phyloP scores from a whole-genome alignment of 2,113 vertebrate species.

The Fulmarus glacialis region DNA sequence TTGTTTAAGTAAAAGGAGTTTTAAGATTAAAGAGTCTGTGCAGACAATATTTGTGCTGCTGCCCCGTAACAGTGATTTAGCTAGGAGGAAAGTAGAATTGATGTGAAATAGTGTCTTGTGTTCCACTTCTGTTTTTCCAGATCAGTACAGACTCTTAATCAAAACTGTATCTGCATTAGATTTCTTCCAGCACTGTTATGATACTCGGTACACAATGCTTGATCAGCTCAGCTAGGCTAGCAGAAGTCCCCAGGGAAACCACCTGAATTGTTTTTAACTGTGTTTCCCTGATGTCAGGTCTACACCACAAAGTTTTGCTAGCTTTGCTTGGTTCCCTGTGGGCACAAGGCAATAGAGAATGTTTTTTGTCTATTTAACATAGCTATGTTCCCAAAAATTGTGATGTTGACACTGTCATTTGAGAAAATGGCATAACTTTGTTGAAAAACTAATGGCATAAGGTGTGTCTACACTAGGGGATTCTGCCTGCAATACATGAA shows the following conservation, averaged over 20 bases:
- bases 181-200: not conserved
- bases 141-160: not conserved
- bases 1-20: not conserved
- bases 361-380: not conserved
- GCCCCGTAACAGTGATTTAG: not conserved
- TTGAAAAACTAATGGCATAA: not conserved
- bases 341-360: not conserved
- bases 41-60: not conserved
- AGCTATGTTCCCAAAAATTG: not conserved
- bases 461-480: not conserved
- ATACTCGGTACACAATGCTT: rapidly evolving
- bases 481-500: not conserved
- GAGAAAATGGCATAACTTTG: not conserved
- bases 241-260: not conserved
- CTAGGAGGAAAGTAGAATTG: not conserved
- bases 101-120: not conserved
- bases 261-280: not conserved
- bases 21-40: not conserved
- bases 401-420: not conserved
- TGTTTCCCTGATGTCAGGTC: not conserved
- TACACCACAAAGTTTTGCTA: not conserved
- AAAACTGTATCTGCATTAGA: not conserved
- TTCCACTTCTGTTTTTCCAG: not conserved
- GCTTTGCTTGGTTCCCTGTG: not conserved
- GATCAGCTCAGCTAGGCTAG: not conserved